A percentile compares a stretch with the other conserved stretches of the same genome.
Conservation (phyloP, 1,140 invertebrate species). For the Chironomus tepperi region DNA sequence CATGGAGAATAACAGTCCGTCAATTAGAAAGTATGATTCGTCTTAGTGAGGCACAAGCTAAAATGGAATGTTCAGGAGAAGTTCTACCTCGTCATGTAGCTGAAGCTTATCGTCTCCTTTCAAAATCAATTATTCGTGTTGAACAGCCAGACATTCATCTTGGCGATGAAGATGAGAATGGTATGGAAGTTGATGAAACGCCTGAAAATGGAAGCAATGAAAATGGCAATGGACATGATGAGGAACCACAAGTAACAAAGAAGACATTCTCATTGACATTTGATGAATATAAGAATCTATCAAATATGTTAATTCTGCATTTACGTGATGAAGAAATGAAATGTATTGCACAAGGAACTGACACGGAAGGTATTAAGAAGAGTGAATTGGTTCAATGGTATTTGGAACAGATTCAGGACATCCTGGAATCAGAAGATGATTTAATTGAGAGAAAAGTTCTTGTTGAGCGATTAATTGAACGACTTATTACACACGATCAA, state of each 20-base stretch:
- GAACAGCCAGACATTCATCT: slow-evolving; percentile 96
- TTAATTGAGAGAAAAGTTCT: slow-evolving; percentile 79
- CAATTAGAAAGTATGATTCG: slow-evolving; percentile 97
- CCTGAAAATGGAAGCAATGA: slow-evolving; percentile 36
- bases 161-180: slow-evolving; percentile 65
- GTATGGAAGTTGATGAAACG: slow-evolving; percentile 47
- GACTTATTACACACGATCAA: slow-evolving; percentile 86
- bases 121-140: slow-evolving; percentile 96
- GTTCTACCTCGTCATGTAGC: slow-evolving; percentile 82
- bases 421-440: slow-evolving; percentile 87
- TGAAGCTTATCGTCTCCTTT: slow-evolving; percentile 88
- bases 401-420: slow-evolving; percentile 75
- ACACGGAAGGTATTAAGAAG: slow-evolving; percentile 58
- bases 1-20: slow-evolving; percentile 97
- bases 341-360: slow-evolving; percentile 51
- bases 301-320: slow-evolving; percentile 83
- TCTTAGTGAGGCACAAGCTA: slow-evolving; percentile 91
- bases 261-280: slow-evolving; percentile 86
- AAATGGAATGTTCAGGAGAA: slow-evolving; percentile 87
- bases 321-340: slow-evolving; percentile 76
- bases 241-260: slow-evolving; percentile 42
- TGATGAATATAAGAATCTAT: slow-evolving; percentile 88
- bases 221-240: slow-evolving; percentile 28
- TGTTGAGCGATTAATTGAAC: slow-evolving; percentile 92
- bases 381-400: slow-evolving; percentile 92